Conservation (phyloP, 2,797 vertebrate species). For the Enteromius unitaeniatus region DNA sequence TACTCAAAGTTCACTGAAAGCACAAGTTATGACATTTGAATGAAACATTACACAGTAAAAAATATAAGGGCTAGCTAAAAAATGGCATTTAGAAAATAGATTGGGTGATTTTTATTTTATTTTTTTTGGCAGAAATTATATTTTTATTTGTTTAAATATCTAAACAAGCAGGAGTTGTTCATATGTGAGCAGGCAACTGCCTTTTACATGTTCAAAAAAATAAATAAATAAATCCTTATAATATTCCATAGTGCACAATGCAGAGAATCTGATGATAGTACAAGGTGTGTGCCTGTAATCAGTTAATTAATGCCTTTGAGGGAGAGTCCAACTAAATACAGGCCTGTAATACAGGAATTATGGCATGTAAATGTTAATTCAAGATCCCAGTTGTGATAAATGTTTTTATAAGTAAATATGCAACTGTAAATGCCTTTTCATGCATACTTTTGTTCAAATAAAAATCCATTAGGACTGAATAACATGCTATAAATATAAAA, state of each 20-base stretch:
- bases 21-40: neutral
- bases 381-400: too few relatives aligned
- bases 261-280: neutral
- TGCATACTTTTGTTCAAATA: neutral
- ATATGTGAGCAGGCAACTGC: neutral
- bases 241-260: neutral
- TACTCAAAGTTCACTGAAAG: too few relatives aligned
- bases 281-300: neutral
- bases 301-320: neutral
- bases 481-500: neutral
- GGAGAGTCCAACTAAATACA: neutral
- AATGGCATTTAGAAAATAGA: too few relatives aligned
- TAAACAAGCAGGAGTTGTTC: neutral
- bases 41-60: neutral
- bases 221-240: neutral
- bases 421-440: neutral
- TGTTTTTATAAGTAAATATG: neutral
- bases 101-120: too few relatives aligned
- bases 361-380: neutral
- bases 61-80: too few relatives aligned
- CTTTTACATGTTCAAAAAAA: neutral
- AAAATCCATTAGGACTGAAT: neutral
- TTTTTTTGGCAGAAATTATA: too few relatives aligned
- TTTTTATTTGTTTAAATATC: neutral
- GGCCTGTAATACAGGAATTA: conserved; percentile 1